Base-by-base conservation (phyloP, 2,797 vertebrate species). In the Onychomys arenicola region DNA sequence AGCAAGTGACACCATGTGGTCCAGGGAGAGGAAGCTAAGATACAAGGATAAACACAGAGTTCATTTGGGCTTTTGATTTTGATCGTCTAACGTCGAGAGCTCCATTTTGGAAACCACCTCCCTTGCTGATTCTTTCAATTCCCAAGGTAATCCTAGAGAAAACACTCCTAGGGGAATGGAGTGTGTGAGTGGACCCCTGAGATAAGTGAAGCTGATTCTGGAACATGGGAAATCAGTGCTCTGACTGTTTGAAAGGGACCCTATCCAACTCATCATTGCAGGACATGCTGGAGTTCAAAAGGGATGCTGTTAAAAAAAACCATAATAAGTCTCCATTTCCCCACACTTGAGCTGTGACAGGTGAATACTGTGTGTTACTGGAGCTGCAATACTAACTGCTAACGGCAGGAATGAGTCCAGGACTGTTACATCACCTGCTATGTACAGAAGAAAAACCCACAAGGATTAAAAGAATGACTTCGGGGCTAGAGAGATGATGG, bases 11-110 rank as follows among this genome's bases (percentile, higher is more conserved):
- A 57, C 40, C 34, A 59, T 75, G 46, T 81, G 89, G 43, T 29
- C 69, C n/a, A 63, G 75, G n/a, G 67, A 82, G 75, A 94, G 10
- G 34, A 95, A 17, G 40, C 10, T 77, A 73, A 92, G 83, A 91
- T 52, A 9, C 23, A 85, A 73, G 95, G 76, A 78, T 7, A 82
- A 32, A 34, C 13, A 29, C 13, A 59, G 73, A 86, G 12, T 63
- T 84, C 19, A 61, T 61, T 61, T 61, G 59, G 40, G 55, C 59
- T 63, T 93, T 77, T 34, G 43, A 32, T 69, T 87, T 49, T 49
- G n/a, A 75, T 63, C 52, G 63, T 32, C 37, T 73, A 80, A 82
- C 46, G 19, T 32, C 34, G 34, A 3, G 3, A 84, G 73, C 3
- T 77, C n/a, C 17, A 9, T 82, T 67, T 91, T 57, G 57, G 73